phyloP scores from a whole-genome alignment of 1,140 invertebrate genomes.

The Hycleus cichorii region DNA sequence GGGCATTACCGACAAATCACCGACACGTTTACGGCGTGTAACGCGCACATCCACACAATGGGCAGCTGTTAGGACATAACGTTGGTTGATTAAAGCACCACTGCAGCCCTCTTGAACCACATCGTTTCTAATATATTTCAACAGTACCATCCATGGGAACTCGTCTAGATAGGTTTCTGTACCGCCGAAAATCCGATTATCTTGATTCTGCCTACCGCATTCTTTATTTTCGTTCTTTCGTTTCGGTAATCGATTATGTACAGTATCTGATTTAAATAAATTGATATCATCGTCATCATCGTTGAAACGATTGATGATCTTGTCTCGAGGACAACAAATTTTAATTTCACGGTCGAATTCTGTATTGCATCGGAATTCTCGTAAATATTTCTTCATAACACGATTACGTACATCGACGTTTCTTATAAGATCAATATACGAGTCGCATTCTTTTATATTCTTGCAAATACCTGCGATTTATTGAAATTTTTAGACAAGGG shows the following conservation, averaged over 20 bases:
- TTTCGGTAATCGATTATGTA: not conserved
- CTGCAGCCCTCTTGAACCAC: conserved; percentile 44
- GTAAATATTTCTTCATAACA: conserved; percentile 6
- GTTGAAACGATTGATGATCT: not conserved
- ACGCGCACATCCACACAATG: conserved; percentile 50
- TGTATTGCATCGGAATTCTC: conserved; percentile 11
- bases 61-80: conserved; percentile 62
- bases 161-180: conserved; percentile 38
- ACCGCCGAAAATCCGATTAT: conserved; percentile 34
- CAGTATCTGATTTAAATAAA: not conserved
- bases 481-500: not conserved
- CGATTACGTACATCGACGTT: not conserved
- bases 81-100: conserved; percentile 51
- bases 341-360: conserved; percentile 9
- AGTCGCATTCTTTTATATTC: conserved; percentile 11
- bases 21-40: conserved; percentile 28
- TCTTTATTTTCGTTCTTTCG: conserved; percentile 7
- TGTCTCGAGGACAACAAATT: conserved; percentile 15
- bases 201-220: conserved; percentile 5
- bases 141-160: conserved; percentile 52
- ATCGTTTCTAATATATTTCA: conserved; percentile 43
- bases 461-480: conserved; percentile 13
- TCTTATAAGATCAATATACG: conserved; percentile 7
- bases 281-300: not conserved
- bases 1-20: not conserved